These are phyloP conservation scores for Smutsia temminckii DNA, from an alignment of 2,797 vertebrate genomes.

Conservation along the genomic window DNA sequence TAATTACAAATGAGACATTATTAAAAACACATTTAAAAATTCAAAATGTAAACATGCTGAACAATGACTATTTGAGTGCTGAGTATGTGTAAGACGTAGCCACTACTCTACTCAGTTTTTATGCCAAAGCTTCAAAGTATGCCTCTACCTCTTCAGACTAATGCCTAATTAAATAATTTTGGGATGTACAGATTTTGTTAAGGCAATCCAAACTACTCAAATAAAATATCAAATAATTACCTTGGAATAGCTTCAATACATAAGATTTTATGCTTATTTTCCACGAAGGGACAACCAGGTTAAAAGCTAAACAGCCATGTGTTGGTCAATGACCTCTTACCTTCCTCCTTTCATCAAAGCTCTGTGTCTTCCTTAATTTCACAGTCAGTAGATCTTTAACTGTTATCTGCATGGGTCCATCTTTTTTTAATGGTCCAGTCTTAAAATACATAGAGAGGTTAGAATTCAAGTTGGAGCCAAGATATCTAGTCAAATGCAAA, in stretches of 20 bases:
- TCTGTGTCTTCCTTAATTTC: constrained; percentile 86
- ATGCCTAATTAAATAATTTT: constrained; percentile 37
- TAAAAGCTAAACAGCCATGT: background rate
- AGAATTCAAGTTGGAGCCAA: constrained; percentile 50
- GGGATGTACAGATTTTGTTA: background rate
- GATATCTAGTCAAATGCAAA: constrained; percentile 45
- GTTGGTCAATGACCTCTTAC: constrained; percentile 66
- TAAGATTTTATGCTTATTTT: constrained; percentile 25
- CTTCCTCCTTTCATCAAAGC: constrained; percentile 65
- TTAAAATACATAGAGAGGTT: constrained; percentile 60
- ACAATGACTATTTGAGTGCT: background rate
- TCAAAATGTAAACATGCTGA: constrained; percentile 34
- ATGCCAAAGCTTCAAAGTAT: constrained; percentile 38
- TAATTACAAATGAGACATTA: constrained; percentile 64
- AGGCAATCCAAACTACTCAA: constrained; percentile 19
- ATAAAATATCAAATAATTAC: constrained; percentile 44
- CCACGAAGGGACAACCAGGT: background rate
- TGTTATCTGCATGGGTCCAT: constrained; percentile 84
- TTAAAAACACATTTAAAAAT: constrained; percentile 55
- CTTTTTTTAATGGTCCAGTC: constrained; percentile 77
- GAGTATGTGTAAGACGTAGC: background rate
- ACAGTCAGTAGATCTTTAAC: constrained; percentile 89
- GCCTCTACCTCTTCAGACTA: background rate
- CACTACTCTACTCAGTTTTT: constrained; percentile 1
- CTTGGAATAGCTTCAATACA: background rate